Evolutionary conservation across 2,113 vertebrate species (phyloP).

Genomic region (Tursiops truncatus): DNA sequence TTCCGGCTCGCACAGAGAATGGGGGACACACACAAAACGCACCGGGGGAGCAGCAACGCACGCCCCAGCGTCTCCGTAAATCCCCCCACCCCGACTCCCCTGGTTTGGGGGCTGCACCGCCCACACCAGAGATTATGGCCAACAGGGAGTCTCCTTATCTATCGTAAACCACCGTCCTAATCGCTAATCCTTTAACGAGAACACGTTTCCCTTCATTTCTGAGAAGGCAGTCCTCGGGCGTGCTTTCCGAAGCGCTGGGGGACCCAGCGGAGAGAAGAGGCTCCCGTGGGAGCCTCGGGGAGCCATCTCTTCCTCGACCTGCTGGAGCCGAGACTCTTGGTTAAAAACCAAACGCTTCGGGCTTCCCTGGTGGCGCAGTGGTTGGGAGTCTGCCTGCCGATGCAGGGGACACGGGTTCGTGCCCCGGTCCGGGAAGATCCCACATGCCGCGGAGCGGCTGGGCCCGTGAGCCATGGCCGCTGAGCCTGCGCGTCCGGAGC

Average conservation of each 20-base stretch:
- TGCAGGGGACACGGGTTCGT: too few species aligned
- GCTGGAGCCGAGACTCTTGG: fast-evolving
- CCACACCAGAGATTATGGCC: fast-evolving
- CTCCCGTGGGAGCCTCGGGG: fast-evolving
- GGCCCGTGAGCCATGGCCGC: too few species aligned
- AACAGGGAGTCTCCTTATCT: fast-evolving
- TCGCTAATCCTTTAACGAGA: too few species aligned
- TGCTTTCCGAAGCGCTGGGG: not conserved
- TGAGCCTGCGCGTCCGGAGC: too few species aligned
- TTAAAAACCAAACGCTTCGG: not conserved
- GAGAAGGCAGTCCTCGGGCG: not conserved
- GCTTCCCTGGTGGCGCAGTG: too few species aligned
- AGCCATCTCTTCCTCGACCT: not conserved
- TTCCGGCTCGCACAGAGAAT: not conserved
- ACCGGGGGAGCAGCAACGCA: not conserved
- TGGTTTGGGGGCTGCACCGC: fast-evolving
- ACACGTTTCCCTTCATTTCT: fast-evolving
- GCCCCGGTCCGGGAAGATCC: too few species aligned
- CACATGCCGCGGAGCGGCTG: too few species aligned
- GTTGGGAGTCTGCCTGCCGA: too few species aligned
- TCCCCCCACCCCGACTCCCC: not conserved
- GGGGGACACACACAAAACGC: fast-evolving
- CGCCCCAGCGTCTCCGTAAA: fast-evolving
- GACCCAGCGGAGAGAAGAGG: not conserved
- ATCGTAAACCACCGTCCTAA: fast-evolving